phyloP scores from a whole-genome alignment of 2,888 invertebrate genomes.

The Dolichopus griseipennis region DNA sequence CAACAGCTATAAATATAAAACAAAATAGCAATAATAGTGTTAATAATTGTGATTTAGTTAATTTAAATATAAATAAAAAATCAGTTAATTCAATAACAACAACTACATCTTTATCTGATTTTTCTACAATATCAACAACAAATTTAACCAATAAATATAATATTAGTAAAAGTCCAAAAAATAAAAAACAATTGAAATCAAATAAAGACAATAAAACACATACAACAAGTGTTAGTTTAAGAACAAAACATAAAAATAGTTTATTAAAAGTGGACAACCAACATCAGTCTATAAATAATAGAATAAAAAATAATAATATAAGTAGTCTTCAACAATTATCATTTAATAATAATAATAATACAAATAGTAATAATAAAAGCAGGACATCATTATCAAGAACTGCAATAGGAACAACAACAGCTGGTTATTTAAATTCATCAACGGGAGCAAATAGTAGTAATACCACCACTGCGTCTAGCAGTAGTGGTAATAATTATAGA shows the following conservation, averaged over 20 bases:
- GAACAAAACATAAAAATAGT: not conserved
- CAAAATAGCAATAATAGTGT: slow-evolving; percentile 1
- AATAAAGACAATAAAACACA: slow-evolving; percentile 8
- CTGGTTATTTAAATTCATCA: not conserved
- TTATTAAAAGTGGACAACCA: slow-evolving; percentile 3
- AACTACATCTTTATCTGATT: not conserved
- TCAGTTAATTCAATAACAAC: not conserved
- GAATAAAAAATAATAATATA: too few species aligned
- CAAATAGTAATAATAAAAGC: slow-evolving; percentile 24
- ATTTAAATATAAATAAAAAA: not conserved
- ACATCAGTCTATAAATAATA: not conserved
- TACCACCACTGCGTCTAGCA: not conserved
- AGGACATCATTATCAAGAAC: slow-evolving; percentile 21
- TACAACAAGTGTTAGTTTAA: slow-evolving; percentile 1
- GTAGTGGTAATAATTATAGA: slow-evolving; percentile 4
- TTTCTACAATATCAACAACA: not conserved
- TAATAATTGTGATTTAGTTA: not conserved
- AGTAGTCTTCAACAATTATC: too few species aligned
- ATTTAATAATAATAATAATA: not conserved
- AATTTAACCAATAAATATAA: not conserved
- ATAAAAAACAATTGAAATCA: slow-evolving; percentile 11
- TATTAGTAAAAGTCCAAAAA: slow-evolving; percentile 7
- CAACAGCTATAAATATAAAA: not conserved
- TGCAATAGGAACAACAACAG: slow-evolving; percentile 17
- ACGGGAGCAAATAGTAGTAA: not conserved